These are phyloP conservation scores for Gadus macrocephalus DNA, from an alignment of 2,113 vertebrate genomes.

Conservation along the genomic window DNA sequence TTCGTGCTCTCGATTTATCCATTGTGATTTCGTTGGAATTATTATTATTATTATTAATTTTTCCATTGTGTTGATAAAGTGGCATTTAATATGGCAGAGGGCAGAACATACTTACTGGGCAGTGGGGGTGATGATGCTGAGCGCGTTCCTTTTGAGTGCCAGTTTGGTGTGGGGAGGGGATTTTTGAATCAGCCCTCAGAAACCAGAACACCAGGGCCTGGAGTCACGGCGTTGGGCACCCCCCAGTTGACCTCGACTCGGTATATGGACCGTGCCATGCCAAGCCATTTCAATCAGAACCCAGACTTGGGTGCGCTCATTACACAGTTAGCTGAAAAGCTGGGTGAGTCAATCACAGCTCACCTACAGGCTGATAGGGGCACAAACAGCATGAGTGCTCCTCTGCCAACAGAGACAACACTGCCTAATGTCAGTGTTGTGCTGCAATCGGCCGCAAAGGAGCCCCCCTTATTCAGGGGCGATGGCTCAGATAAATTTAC, in stretches of 20 bases:
- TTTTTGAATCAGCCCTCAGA: background rate
- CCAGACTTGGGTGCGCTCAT: slow-evolving; percentile 17
- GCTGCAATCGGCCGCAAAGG: slow-evolving; percentile 3
- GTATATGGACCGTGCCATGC: slow-evolving; percentile 11
- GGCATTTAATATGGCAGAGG: background rate
- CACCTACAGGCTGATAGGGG: slow-evolving; percentile 2
- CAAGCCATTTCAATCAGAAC: slow-evolving; percentile 13
- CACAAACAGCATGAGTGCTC: background rate
- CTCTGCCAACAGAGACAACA: background rate
- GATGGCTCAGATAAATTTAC: background rate
- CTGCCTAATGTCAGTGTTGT: slow-evolving; percentile 7
- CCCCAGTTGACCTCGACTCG: background rate
- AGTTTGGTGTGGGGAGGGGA: slow-evolving; percentile 18
- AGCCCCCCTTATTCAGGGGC: background rate
- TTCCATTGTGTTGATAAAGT: background rate
- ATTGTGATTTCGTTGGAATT: background rate
- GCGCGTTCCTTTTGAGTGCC: background rate
- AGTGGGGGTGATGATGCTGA: slow-evolving; percentile 1
- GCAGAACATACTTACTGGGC: background rate
- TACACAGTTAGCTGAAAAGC: slow-evolving; percentile 21
- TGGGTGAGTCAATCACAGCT: slow-evolving; percentile 18
- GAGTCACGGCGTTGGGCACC: background rate
- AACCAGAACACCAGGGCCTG: slow-evolving; percentile 15
- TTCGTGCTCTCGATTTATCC: no score
- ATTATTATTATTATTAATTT: background rate